Evolutionary conservation across 2,888 invertebrate species (phyloP).

Genomic region (Coecobrya sp.): DNA sequence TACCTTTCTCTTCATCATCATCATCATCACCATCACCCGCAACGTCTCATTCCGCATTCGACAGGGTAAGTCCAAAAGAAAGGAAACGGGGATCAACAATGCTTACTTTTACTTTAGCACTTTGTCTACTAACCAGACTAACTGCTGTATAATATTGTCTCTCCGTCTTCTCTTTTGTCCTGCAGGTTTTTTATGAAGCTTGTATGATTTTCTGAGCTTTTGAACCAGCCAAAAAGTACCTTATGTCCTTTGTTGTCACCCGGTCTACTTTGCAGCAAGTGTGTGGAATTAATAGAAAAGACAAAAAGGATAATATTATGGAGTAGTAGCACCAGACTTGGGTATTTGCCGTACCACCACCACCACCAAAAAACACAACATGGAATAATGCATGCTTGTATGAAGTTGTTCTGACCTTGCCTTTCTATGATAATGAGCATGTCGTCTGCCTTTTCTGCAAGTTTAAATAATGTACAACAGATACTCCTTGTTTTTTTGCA

Average conservation of each 20-base stretch:
- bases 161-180: neutral
- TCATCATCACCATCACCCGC: neutral
- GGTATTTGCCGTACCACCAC: neutral
- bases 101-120: neutral
- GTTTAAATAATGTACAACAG: conserved; percentile 7
- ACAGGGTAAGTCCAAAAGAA: neutral
- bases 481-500: neutral
- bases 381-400: neutral
- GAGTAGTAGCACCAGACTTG: neutral
- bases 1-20: neutral
- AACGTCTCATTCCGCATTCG: neutral
- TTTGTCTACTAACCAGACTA: too few relatives aligned
- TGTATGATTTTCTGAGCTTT: neutral
- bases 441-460: neutral
- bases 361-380: neutral
- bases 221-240: neutral
- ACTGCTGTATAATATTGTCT: neutral
- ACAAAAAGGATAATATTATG: neutral
- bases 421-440: conserved; percentile 19
- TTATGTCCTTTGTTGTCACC: too few relatives aligned
- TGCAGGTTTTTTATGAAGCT: conserved; percentile 4
- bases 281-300: neutral
- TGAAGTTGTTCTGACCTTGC: conserved; percentile 1
- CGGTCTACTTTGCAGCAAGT: neutral
- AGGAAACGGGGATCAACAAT: neutral